A percentile compares a stretch with the other conserved stretches of the same genome.
These are phyloP conservation scores for Lypha dubia DNA, from an alignment of 2,888 invertebrate species.

Conservation along the genomic window DNA sequence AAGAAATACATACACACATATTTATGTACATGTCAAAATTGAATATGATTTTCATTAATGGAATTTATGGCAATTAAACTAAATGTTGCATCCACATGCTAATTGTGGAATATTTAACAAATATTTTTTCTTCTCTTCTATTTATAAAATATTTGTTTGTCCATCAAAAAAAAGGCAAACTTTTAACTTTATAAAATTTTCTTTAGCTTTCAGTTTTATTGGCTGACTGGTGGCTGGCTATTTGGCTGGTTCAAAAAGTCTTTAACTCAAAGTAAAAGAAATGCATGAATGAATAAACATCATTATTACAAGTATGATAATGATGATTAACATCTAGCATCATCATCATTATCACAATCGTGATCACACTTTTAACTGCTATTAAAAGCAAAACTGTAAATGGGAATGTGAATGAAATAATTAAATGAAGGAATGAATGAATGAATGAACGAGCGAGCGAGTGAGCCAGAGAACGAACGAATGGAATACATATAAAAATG, in stretches of 20 bases:
- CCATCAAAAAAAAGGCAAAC: neutral
- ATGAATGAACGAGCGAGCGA: neutral
- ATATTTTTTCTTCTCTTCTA: neutral
- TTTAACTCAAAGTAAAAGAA: slow-evolving; percentile 20
- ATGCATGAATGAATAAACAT: slow-evolving; percentile 53
- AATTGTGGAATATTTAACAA: slow-evolving; percentile 59
- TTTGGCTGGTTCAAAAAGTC: neutral
- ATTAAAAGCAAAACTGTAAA: slow-evolving; percentile 46
- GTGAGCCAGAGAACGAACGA: too few relatives aligned
- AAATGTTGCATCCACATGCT: slow-evolving; percentile 68
- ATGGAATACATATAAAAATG: slow-evolving; percentile 38
- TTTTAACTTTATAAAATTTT: neutral
- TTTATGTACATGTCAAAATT: too few relatives aligned
- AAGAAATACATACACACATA: too few relatives aligned
- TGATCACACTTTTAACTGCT: slow-evolving; percentile 58
- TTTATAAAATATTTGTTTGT: slow-evolving; percentile 4
- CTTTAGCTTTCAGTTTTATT: slow-evolving; percentile 1
- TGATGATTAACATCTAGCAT: slow-evolving; percentile 22
- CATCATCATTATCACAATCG: slow-evolving; percentile 41
- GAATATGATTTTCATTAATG: slow-evolving; percentile 36
- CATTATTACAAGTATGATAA: slow-evolving; percentile 26
- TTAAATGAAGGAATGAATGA: slow-evolving; percentile 17
- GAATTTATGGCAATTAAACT: slow-evolving; percentile 64
- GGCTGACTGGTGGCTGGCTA: too few relatives aligned
- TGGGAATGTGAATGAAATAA: slow-evolving; percentile 49